Evolutionary conservation across 2,797 vertebrate species (phyloP).

Genomic region (Orestias chungarensis): DNA sequence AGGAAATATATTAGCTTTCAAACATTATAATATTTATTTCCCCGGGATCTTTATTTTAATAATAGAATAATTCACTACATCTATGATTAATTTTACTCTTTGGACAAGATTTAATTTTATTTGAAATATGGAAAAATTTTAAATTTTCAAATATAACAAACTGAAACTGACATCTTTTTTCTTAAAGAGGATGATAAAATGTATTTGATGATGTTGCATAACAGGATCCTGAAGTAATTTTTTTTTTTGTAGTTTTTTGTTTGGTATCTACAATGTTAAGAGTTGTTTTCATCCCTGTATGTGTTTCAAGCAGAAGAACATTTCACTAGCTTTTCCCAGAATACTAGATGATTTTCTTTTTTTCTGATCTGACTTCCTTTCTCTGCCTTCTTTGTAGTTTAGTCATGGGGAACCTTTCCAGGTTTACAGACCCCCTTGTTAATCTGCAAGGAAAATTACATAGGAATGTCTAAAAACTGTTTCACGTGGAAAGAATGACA

Average conservation of each 20-base stretch:
- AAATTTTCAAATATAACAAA: not conserved
- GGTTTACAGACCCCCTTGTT: constrained; percentile 53
- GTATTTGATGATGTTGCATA: constrained; percentile 9
- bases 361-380: constrained; percentile 34
- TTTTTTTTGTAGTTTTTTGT: constrained; percentile 12
- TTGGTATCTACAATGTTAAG: constrained; percentile 21
- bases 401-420: constrained; percentile 60
- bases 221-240: constrained; percentile 17
- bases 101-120: no score
- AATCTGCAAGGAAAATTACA: constrained; percentile 35
- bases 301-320: constrained; percentile 2
- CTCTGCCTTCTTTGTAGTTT: constrained; percentile 58
- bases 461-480: constrained; percentile 47
- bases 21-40: not conserved
- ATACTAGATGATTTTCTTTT: constrained; percentile 32
- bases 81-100: not conserved
- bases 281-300: not conserved
- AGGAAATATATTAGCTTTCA: not conserved
- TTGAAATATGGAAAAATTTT: no score
- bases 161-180: not conserved
- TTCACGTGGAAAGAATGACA: constrained; percentile 56
- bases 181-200: constrained; percentile 11
- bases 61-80: not conserved
- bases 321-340: constrained; percentile 49
- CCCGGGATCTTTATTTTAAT: not conserved